Evolutionary conservation across 2,888 invertebrate genomes (phyloP).

Genomic region (Carcina quercana): DNA sequence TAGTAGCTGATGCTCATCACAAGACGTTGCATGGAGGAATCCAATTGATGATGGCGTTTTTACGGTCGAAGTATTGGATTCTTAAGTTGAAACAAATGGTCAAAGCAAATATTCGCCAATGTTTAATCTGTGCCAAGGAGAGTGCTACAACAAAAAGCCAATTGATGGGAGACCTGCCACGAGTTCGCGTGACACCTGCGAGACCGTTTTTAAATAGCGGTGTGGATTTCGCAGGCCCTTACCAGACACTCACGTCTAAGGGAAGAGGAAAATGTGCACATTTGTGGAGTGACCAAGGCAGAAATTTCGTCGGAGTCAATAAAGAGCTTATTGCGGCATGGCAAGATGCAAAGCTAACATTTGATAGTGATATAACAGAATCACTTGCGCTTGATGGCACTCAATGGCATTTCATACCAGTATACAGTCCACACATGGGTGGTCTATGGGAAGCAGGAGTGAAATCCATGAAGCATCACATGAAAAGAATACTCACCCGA

Average conservation of each 20-base stretch:
- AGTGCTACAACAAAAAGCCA: conserved; percentile 8
- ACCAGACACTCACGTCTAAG: conserved; percentile 12
- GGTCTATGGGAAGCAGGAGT: conserved; percentile 18
- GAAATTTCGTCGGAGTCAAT: conserved; percentile 14
- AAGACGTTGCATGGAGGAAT: conserved; percentile 21
- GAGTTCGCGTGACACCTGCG: conserved; percentile 14
- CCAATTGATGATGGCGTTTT: conserved; percentile 18
- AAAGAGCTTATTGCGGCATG: conserved; percentile 5
- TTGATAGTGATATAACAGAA: conserved; percentile 8
- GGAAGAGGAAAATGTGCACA: conserved; percentile 11
- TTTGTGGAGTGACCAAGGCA: conserved; percentile 14
- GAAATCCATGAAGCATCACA: conserved; percentile 13
- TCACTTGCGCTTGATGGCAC: not conserved
- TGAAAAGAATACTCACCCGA: conserved; percentile 8
- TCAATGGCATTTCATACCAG: conserved; percentile 15
- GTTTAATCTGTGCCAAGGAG: conserved; percentile 17
- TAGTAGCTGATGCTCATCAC: conserved; percentile 20
- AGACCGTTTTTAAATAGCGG: conserved; percentile 19
- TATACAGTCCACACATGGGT: conserved; percentile 14
- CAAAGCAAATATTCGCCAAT: conserved; percentile 15
- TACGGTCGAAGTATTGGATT: conserved; percentile 23
- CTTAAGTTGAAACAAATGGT: conserved; percentile 16
- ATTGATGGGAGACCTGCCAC: conserved; percentile 21
- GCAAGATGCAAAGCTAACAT: conserved; percentile 10
- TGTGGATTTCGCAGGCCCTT: conserved; percentile 23